Evolutionary conservation across 1,140 invertebrate genomes (phyloP), one percentile per base, ranked within the genome.

Genomic region (Globodera rostochiensis): DNA sequence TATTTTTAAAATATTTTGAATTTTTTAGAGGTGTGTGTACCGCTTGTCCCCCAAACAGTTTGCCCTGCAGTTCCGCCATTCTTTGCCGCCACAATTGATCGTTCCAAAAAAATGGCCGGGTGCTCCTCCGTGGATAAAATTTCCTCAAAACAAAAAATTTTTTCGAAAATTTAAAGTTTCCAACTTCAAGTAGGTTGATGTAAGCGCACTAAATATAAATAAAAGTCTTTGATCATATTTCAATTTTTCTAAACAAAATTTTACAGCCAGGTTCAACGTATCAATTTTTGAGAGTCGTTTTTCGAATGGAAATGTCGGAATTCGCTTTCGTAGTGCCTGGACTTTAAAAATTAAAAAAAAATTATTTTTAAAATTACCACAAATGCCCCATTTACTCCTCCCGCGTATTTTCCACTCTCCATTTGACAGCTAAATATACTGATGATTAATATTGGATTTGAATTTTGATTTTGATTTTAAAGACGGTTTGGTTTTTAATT

Each of bases 221-320:
- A 11, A 36, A 36, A 36, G 36, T 36, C 36, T 36, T 36, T 36
- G 36, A 76, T 76, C 0, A 50, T 67, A 15, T 21, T n/a, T 53
- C 9, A 7, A 46, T 75, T 57, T 36, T 75, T 75, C 4, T 19
- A 75, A 8, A 15, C 53, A 74, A 21, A 64, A 70, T 45, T n/a
- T 64, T 69, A 98, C 98, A 9, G 97, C 97, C 85, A 99, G 91
- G 0, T 96, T 93, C 1, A 99, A 91, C 0, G 97, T 98, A 91
- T 99, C 97, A 86, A 99, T 98, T 87, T 97, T 94, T 0, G 97
- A 98, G 0, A 99, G 92, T 0, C 97, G 93, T 90, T 98, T 98
- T 90, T 99, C 97, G 88, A 98, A 99, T 0, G 97, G 97, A 90
- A 99, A 99, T 1, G 97, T 99, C 45, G 97, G 97, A 13, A 98